Conservation (phyloP, 23 tunicate genomes). For the Phallusia fumigata region DNA sequence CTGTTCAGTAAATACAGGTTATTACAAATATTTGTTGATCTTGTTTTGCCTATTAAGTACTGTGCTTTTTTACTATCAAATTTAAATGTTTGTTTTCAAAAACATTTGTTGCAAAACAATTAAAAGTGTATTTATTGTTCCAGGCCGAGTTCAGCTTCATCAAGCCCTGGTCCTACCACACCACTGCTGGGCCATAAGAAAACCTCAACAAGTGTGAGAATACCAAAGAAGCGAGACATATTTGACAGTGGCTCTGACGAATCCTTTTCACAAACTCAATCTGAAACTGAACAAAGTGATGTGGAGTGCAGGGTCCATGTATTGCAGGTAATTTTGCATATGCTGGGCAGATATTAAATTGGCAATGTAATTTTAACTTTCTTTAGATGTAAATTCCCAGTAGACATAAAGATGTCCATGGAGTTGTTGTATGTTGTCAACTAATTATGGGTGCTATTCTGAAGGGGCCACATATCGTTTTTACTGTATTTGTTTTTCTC, state of each 20-base stretch:
- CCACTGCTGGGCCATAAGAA: conserved; percentile 19
- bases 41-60: neutral
- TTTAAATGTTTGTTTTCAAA: neutral
- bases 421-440: no score
- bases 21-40: neutral
- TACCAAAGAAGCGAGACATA: conserved; percentile 16
- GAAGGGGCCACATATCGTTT: no score
- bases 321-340: conserved; percentile 43
- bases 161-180: conserved; percentile 17
- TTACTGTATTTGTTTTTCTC: no score
- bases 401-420: no score
- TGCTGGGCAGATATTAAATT: no score
- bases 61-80: neutral
- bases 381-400: no score
- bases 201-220: conserved; percentile 3
- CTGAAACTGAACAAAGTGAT: conserved; percentile 94
- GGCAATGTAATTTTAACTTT: no score
- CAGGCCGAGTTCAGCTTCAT: conserved; percentile 10
- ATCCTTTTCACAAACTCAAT: conserved; percentile 90
- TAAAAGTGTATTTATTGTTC: neutral
- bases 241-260: conserved; percentile 86
- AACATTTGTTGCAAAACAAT: no score
- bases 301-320: conserved; percentile 90
- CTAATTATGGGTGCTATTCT: no score
- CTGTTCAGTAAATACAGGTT: neutral